Base-by-base conservation (phyloP, 2,113 vertebrate genomes). In the Xenus cinereus region DNA sequence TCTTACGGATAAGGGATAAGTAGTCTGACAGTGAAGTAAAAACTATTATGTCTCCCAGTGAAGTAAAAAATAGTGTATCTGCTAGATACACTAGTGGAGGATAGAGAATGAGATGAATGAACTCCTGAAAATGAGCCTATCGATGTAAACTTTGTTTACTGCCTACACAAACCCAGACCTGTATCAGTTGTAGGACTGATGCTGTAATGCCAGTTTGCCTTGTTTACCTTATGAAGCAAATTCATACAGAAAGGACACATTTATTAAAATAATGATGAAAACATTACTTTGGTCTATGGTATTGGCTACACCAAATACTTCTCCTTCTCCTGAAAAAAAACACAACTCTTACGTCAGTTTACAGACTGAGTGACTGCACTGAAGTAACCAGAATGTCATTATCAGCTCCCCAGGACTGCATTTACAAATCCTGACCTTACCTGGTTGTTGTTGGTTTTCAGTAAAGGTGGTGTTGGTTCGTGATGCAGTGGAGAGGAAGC, bases 371-470 rank as follows among this genome's bases (percentile, higher is more conserved):
- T 24, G 59, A 28, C 32, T n/a, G n/a, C 18, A n/a, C 60, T 46
- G 23, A 86, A 60, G 35, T 24, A 64, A 83, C 32, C 8, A 69
- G n/a, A 57, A 30, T 7, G 12, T 50, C 17, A 6, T 12, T 12
- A 28, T 68, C 51, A 60, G 27, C 45, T 74, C 32, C 37, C 28
- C 15, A 89, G 30, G 22, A 72, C 21, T 48, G 39, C 32, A 48
- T 35, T 59, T 66, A 60, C 1, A 1, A 71, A 80, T 51, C 17
- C 24, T 75, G 23, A 71, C 26, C 66, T 93, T 98, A 99, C 99
- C 99, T 99, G 99, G 97, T 98, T 99, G 95, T 94, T 99, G 98
- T 84, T 98, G 83, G 98, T 98, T 98, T 99, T 99, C 95, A 99
- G 69, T 92, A 99, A 96, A 41, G 99, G 96, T 3, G 99, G 98